These are phyloP conservation scores for Cynocephalus volans DNA, from an alignment of 2,113 vertebrate genomes.

Conservation along the genomic window DNA sequence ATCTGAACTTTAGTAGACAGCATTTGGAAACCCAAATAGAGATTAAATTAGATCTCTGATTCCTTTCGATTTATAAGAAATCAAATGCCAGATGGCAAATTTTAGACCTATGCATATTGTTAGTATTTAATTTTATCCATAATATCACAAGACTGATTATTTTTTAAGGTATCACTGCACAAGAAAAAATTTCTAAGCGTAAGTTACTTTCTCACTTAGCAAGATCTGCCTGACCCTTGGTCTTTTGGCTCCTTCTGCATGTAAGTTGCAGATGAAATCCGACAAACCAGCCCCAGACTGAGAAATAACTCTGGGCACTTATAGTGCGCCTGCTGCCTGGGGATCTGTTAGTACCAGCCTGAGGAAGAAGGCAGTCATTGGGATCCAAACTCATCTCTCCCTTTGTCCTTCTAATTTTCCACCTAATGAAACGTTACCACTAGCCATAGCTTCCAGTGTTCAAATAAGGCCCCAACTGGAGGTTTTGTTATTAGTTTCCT, in stretches of 20 bases:
- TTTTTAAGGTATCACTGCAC: background rate
- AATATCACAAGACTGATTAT: background rate
- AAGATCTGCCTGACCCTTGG: background rate
- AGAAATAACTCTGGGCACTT: background rate
- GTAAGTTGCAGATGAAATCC: background rate
- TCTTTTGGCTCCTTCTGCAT: background rate
- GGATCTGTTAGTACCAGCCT: background rate
- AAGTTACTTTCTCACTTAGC: background rate
- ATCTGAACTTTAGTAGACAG: background rate
- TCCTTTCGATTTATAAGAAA: conserved; percentile 51
- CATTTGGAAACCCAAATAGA: background rate
- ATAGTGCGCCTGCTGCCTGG: background rate
- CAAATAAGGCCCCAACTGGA: background rate
- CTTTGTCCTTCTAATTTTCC: background rate
- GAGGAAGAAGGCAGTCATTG: background rate
- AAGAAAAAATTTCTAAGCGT: background rate
- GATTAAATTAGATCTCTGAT: background rate
- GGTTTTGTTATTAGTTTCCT: conserved; percentile 24
- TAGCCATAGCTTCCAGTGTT: background rate
- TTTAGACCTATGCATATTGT: background rate
- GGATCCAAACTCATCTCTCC: background rate
- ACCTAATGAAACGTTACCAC: background rate
- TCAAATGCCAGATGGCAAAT: background rate
- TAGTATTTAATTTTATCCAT: background rate
- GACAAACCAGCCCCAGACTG: background rate